Evolutionary conservation across 2,797 vertebrate species (phyloP).

Genomic region (Etheostoma perlongum): DNA sequence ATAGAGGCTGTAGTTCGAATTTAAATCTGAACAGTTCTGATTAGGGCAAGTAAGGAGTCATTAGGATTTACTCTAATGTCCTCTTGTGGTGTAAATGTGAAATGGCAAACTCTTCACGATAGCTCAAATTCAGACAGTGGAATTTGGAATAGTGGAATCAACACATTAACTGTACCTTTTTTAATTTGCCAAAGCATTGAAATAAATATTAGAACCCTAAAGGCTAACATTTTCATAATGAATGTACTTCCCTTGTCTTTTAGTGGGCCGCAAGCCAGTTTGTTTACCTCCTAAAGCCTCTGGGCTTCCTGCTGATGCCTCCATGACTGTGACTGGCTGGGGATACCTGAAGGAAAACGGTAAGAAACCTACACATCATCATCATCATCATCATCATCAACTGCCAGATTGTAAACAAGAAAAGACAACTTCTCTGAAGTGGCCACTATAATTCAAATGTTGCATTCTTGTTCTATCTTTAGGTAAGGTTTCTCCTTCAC

Average conservation of each 20-base stretch:
- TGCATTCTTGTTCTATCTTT: constrained; percentile 23
- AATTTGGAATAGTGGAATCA: not conserved
- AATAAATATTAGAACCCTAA: not conserved
- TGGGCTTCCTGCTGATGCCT: constrained; percentile 59
- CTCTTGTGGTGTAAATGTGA: constrained; percentile 51
- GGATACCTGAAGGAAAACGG: constrained; percentile 87
- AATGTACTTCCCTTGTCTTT: not conserved
- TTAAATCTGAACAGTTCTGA: not conserved
- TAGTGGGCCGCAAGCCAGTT: constrained; percentile 85
- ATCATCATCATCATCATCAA: not conserved
- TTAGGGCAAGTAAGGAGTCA: not conserved
- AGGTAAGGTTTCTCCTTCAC: constrained; percentile 79
- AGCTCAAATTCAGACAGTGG: not conserved
- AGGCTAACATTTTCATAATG: not conserved
- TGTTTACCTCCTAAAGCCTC: constrained; percentile 90
- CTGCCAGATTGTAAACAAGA: not conserved
- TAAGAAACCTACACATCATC: constrained; percentile 39
- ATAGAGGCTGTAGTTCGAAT: not conserved
- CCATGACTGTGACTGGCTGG: constrained; percentile 89
- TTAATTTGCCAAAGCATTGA: not conserved
- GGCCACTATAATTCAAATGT: not conserved
- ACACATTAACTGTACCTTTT: not conserved
- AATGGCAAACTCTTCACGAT: not conserved
- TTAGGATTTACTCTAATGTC: constrained; percentile 29
- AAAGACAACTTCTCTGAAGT: not conserved